Conservation (phyloP, 2,797 vertebrate species). For the Bovichtus diacanthus region DNA sequence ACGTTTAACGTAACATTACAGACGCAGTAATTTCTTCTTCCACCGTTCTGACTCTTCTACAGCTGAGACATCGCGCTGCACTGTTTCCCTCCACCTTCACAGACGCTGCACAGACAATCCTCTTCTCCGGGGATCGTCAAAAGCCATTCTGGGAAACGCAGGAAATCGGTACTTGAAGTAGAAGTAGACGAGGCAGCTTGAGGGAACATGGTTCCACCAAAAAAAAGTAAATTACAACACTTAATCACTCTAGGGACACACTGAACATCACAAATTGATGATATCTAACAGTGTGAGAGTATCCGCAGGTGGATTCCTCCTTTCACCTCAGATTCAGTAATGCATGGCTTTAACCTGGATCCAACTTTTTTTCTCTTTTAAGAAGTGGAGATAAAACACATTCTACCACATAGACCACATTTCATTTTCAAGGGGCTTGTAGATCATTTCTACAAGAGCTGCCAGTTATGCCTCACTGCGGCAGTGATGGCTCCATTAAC, state of each 20-base stretch:
- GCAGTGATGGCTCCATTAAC: constrained; percentile 74
- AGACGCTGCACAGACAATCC: constrained; percentile 13
- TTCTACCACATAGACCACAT: constrained; percentile 44
- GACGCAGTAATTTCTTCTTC: constrained; percentile 21
- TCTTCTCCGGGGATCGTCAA: constrained; percentile 36
- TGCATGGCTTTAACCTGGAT: constrained; percentile 48
- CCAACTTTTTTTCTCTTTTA: constrained; percentile 26
- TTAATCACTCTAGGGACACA: constrained; percentile 40
- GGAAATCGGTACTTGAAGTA: constrained; percentile 34
- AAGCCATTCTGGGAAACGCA: constrained; percentile 41
- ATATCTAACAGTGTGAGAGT: constrained; percentile 28
- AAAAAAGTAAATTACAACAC: constrained; percentile 48
- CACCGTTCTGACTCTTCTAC: constrained; percentile 1
- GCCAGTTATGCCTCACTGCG: constrained; percentile 60
- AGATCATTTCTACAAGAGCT: constrained; percentile 72
- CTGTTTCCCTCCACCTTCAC: constrained; percentile 8
- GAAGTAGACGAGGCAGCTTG: constrained; percentile 27
- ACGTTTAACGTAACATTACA: constrained; percentile 29
- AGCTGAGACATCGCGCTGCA: neutral
- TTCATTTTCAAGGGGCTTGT: constrained; percentile 62
- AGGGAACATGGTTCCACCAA: constrained; percentile 15
- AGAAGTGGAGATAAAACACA: constrained; percentile 44
- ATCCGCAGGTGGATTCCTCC: constrained; percentile 35
- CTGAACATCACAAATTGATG: constrained; percentile 46
- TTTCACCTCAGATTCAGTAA: constrained; percentile 47